Conservation (phyloP, 2,797 vertebrate genomes). For the Rhadinocentrus ornatus region DNA sequence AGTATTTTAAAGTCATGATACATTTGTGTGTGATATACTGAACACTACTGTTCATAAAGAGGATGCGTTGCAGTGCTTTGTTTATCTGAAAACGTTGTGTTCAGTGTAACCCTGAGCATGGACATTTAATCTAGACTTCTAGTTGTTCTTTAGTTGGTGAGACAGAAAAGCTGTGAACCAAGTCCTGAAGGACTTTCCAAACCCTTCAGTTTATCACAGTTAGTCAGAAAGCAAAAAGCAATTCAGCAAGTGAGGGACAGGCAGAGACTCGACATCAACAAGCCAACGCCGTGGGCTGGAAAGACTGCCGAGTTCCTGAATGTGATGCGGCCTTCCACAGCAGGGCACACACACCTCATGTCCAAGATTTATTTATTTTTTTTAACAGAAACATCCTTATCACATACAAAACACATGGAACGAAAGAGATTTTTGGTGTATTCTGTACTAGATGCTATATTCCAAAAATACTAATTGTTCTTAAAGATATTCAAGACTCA, state of each 20-base stretch:
- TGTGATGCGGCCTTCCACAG: conserved; percentile 87
- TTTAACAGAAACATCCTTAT: conserved; percentile 82
- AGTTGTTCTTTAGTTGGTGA: conserved; percentile 11
- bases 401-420: conserved; percentile 75
- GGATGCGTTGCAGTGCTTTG: too few relatives aligned
- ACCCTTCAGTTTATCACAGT: conserved; percentile 20
- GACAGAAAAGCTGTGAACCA: conserved; percentile 18
- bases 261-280: conserved; percentile 57
- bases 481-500: neutral
- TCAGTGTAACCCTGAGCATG: neutral
- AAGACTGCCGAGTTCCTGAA: conserved; percentile 75
- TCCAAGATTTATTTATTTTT: conserved; percentile 80
- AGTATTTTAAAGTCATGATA: too few relatives aligned
- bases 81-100: too few relatives aligned
- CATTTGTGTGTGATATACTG: too few relatives aligned
- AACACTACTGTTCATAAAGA: too few relatives aligned
- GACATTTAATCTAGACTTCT: conserved; percentile 2
- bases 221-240: neutral
- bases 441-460: neutral
- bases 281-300: conserved; percentile 18
- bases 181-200: conserved; percentile 7
- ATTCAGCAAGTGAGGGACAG: conserved; percentile 45
- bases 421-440: neutral
- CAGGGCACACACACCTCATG: conserved; percentile 86
- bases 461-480: neutral